Conservation (phyloP, 37 sponge, comb jelly and placozoan species). For the Tethya wilhelma region DNA sequence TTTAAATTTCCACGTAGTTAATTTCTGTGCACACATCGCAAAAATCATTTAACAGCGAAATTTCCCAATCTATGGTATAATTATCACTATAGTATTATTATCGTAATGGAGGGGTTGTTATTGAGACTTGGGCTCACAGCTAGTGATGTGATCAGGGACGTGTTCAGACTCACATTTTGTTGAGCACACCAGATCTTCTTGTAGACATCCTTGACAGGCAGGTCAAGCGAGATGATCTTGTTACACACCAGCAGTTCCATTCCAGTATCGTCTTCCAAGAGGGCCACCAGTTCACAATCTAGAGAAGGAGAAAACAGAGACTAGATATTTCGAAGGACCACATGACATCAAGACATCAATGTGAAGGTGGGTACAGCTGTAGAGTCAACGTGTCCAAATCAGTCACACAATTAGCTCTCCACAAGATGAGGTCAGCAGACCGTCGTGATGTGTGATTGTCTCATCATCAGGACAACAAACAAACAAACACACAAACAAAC, state of each 20-base stretch:
- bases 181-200: constrained; percentile 92
- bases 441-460: constrained; percentile 29
- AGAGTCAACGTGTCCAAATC: background rate
- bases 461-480: background rate
- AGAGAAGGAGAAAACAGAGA: background rate
- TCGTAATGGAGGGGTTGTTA: no score
- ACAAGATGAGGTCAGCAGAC: constrained; percentile 1
- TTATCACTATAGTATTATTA: no score
- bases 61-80: no score
- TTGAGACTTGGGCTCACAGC: no score
- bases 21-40: no score
- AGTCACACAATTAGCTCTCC: constrained; percentile 15
- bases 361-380: no score
- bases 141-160: no score
- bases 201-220: constrained; percentile 95
- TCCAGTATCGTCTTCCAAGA: constrained; percentile 94
- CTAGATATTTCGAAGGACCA: no score
- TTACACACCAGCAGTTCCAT: constrained; percentile 93
- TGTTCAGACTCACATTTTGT: constrained; percentile 66
- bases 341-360: no score
- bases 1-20: no score
- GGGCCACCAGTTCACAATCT: constrained; percentile 94
- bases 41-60: no score
- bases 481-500: background rate
- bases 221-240: constrained; percentile 93